A percentile compares a stretch with the other conserved stretches of the same genome.
Conservation (phyloP, 1,140 invertebrate species). For the Neodiprion pinetum region DNA sequence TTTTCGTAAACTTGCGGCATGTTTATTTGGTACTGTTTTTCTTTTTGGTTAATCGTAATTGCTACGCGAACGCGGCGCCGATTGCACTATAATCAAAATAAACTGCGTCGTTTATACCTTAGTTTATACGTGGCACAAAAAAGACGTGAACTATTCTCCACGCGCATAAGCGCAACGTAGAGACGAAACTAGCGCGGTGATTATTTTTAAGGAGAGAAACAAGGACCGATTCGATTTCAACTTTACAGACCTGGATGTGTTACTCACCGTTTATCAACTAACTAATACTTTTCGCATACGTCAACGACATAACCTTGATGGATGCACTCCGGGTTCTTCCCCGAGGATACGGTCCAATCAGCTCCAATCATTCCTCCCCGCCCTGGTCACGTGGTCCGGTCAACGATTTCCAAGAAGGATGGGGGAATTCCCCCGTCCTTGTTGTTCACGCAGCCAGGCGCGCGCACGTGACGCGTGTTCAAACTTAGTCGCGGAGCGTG, state of each 20-base stretch:
- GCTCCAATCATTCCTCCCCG: background rate
- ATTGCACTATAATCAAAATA: background rate
- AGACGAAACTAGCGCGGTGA: background rate
- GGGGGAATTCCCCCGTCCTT: background rate
- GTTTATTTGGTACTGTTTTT: background rate
- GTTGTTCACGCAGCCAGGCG: no score
- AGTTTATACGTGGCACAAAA: background rate
- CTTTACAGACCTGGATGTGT: background rate
- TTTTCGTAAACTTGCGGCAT: conserved; percentile 27
- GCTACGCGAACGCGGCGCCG: no score
- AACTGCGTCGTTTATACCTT: background rate
- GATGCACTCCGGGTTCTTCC: background rate
- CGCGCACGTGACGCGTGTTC: no score
- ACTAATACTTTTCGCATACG: background rate
- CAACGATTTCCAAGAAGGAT: background rate
- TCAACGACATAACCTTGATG: background rate
- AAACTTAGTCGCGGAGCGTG: no score
- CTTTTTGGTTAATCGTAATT: background rate
- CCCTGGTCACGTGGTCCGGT: background rate
- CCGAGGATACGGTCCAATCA: background rate
- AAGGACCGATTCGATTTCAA: background rate
- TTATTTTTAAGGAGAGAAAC: background rate
- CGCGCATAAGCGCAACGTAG: background rate
- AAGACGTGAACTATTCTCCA: background rate
- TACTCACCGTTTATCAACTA: background rate